These are phyloP conservation scores for Laothoe populi DNA, from an alignment of 2,888 invertebrate genomes.

Conservation along the genomic window DNA sequence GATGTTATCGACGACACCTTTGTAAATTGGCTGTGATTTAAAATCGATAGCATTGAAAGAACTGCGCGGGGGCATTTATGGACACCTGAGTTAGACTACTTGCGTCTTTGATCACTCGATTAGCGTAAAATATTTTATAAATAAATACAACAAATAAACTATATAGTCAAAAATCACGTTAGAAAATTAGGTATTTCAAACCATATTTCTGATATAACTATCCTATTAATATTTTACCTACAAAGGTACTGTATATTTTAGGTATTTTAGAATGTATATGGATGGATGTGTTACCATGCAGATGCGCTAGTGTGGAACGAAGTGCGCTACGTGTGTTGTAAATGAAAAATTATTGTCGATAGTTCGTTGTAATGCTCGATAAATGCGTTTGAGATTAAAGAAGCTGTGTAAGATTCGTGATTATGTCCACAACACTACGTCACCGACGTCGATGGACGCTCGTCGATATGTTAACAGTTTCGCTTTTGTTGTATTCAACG, in stretches of 20 bases:
- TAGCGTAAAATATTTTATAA: no score
- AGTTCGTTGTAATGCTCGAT: constrained; percentile 20
- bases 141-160: no score
- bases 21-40: constrained; percentile 15
- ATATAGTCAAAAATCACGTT: no score
- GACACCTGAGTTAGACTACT: neutral
- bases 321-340: constrained; percentile 8
- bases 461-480: constrained; percentile 15
- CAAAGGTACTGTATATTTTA: neutral
- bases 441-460: constrained; percentile 5
- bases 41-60: constrained; percentile 3
- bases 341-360: constrained; percentile 18
- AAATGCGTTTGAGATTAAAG: constrained; percentile 19
- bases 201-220: no score
- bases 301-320: neutral
- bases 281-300: neutral
- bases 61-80: neutral
- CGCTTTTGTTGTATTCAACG: constrained; percentile 11
- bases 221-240: neutral
- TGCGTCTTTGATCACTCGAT: neutral
- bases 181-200: no score
- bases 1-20: constrained; percentile 3
- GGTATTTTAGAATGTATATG: neutral
- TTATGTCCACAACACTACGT: constrained; percentile 2
- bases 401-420: constrained; percentile 18